A percentile compares a stretch with the other conserved stretches of the same genome.
These are phyloP conservation scores for Pipistrellus nathusii DNA, from an alignment of 2,797 vertebrate species.

Conservation along the genomic window DNA sequence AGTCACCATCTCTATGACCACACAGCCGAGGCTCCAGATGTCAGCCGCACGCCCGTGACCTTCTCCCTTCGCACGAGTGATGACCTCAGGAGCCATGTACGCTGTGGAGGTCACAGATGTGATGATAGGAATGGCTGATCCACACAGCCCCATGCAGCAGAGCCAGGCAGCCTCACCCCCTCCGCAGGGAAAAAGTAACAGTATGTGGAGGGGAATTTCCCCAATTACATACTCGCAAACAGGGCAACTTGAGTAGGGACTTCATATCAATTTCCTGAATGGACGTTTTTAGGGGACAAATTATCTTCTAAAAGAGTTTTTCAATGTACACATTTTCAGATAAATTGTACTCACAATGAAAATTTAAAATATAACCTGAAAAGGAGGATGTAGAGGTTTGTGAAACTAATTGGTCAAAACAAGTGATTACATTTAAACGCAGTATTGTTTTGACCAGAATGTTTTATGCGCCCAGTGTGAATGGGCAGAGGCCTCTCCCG, in stretches of 20 bases:
- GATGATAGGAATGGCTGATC: rapidly evolving
- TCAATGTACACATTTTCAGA: constrained; percentile 20
- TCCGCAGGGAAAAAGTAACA: background rate
- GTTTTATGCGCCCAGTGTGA: background rate
- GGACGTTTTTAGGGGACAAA: background rate
- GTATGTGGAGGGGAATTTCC: background rate
- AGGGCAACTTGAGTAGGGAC: background rate
- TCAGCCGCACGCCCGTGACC: constrained; percentile 98
- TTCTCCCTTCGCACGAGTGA: constrained; percentile 98
- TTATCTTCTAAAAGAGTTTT: background rate
- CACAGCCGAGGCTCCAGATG: constrained; percentile 99
- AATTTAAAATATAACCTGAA: background rate
- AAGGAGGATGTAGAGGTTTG: background rate
- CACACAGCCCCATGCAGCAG: rapidly evolving
- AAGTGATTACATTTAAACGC: background rate
- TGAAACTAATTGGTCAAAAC: background rate
- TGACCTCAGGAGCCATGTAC: constrained; percentile 99
- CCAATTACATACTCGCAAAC: background rate
- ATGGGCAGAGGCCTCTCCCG: background rate
- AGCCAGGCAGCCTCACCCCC: background rate
- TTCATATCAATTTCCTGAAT: background rate
- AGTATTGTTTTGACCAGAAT: background rate
- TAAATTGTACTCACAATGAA: background rate
- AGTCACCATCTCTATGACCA: constrained; percentile 99
- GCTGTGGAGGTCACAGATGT: constrained; percentile 87